phyloP scores from a whole-genome alignment of 2,888 invertebrate genomes.

The Xestobium rufovillosum region DNA sequence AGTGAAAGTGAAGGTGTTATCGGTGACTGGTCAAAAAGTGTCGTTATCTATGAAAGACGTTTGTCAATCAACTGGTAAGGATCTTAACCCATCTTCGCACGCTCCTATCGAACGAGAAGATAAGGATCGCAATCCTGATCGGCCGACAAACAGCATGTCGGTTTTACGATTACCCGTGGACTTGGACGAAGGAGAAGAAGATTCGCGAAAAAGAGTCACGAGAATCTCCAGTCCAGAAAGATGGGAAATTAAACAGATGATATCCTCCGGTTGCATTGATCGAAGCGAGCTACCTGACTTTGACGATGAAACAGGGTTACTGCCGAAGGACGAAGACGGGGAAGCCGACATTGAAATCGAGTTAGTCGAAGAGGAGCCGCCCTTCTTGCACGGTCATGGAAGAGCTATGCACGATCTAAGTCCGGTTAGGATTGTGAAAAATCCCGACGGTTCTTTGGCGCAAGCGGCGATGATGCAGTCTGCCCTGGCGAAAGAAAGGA shows the following conservation, averaged over 20 bases:
- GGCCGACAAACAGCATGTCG: conserved; percentile 60
- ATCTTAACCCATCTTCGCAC: conserved; percentile 81
- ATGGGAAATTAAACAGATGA: conserved; percentile 98
- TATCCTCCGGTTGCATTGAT: conserved; percentile 84
- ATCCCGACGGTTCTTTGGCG: conserved; percentile 97
- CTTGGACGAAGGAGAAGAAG: conserved; percentile 71
- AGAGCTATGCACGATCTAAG: conserved; percentile 85
- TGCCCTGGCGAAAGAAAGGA: conserved; percentile 91
- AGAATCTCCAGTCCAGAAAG: conserved; percentile 92
- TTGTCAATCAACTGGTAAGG: conserved; percentile 88
- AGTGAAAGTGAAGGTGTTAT: conserved; percentile 87
- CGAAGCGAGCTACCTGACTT: conserved; percentile 94
- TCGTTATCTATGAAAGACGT: conserved; percentile 98
- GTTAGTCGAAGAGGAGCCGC: conserved; percentile 96
- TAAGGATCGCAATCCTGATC: conserved; percentile 83
- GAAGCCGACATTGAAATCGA: conserved; percentile 99
- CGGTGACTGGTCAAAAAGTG: conserved; percentile 89
- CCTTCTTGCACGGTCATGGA: conserved; percentile 92
- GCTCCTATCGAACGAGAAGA: conserved; percentile 60
- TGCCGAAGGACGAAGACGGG: conserved; percentile 86
- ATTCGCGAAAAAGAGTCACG: conserved; percentile 76
- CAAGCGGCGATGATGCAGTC: conserved; percentile 99
- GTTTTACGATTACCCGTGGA: conserved; percentile 39
- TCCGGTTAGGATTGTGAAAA: conserved; percentile 93
- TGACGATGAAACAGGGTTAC: conserved; percentile 89